Conservation (phyloP, 2,113 vertebrate species). For the Butastur rufipennis region DNA sequence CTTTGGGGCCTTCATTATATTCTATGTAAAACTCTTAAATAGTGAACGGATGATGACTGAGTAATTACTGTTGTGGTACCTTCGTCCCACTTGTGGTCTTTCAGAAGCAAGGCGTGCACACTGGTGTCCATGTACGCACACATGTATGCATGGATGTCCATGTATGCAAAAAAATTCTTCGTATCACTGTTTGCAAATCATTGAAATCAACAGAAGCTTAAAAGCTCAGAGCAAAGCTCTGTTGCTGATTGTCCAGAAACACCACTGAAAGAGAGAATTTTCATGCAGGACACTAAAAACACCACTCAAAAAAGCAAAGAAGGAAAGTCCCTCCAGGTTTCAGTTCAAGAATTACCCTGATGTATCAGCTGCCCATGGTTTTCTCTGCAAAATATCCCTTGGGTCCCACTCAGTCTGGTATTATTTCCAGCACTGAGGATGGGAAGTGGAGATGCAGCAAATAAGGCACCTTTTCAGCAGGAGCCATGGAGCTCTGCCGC, state of each 20-base stretch:
- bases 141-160: too few relatives aligned
- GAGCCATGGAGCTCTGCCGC: neutral
- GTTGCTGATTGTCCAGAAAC: neutral
- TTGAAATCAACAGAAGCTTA: neutral
- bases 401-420: neutral
- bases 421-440: neutral
- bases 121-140: accelerated
- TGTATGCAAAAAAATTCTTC: neutral
- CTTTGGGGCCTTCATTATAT: neutral
- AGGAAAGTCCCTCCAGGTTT: neutral
- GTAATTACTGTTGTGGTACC: neutral
- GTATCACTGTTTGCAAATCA: neutral
- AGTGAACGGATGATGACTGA: neutral
- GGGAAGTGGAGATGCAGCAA: neutral
- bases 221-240: neutral
- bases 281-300: neutral
- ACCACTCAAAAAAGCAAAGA: neutral
- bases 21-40: neutral
- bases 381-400: neutral
- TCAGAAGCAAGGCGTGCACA: neutral
- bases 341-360: neutral
- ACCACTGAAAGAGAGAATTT: neutral
- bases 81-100: neutral
- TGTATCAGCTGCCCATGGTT: neutral
- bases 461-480: neutral